Conservation (phyloP, 2,113 vertebrate genomes). For the Piprites chloris region DNA sequence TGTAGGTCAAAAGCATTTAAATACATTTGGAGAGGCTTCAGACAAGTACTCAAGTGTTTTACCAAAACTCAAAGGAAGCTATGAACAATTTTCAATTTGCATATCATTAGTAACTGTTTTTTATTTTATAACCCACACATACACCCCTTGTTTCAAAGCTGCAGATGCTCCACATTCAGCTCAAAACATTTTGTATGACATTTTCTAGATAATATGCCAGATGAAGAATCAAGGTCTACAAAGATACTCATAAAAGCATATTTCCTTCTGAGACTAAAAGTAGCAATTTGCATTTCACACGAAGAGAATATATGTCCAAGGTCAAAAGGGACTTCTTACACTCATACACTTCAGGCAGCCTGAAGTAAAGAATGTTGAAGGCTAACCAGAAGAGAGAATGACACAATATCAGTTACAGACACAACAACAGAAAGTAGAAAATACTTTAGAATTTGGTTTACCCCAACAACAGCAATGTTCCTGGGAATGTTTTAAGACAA, state of each 20-base stretch:
- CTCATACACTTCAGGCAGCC: not conserved
- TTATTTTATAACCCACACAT: not conserved
- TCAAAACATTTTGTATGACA: slow-evolving; percentile 3
- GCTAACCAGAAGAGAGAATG: not conserved
- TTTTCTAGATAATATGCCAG: not conserved
- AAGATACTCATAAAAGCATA: slow-evolving; percentile 11
- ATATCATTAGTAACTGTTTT: not conserved
- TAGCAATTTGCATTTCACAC: slow-evolving; percentile 27
- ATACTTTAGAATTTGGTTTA: not conserved
- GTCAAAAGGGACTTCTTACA: slow-evolving; percentile 18
- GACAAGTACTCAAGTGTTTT: not conserved
- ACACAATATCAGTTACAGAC: not conserved
- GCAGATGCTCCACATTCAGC: slow-evolving; percentile 20
- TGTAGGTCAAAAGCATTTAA: not conserved
- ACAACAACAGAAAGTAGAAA: slow-evolving; percentile 3
- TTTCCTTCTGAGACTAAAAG: not conserved
- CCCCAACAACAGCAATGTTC: not conserved
- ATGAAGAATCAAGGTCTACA: slow-evolving; percentile 11
- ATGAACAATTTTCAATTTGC: not conserved
- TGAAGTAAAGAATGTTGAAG: slow-evolving; percentile 10
- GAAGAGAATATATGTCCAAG: slow-evolving; percentile 16
- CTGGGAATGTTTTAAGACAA: not conserved
- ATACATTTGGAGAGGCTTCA: not conserved
- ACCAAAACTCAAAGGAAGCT: not conserved
- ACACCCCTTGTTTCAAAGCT: not conserved